Evolutionary conservation across 2,888 invertebrate species (phyloP).

Genomic region (Rhorus exstirpatorius): DNA sequence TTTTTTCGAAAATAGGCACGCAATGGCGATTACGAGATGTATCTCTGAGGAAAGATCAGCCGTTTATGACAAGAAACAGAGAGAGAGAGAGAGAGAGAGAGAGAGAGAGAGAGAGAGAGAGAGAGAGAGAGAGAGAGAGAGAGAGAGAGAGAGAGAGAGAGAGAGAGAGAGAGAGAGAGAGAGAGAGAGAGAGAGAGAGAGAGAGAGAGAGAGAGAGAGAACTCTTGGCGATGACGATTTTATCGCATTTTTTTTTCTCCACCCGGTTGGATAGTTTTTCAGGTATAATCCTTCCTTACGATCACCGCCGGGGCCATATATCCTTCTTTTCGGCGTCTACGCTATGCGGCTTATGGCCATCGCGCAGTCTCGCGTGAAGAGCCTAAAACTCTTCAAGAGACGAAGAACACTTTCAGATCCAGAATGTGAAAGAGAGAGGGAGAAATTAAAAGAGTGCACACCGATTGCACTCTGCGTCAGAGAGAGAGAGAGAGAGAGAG

Average conservation of each 20-base stretch:
- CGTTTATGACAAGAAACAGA: slow-evolving; percentile 35
- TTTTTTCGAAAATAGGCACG: slow-evolving; percentile 35
- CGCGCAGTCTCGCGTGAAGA: slow-evolving; percentile 16
- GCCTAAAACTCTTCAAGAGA: slow-evolving; percentile 33
- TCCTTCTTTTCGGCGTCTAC: slow-evolving; percentile 66
- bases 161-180: no score
- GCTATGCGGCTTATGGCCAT: slow-evolving; percentile 51
- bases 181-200: no score
- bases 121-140: no score
- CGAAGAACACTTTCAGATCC: slow-evolving; percentile 4
- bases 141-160: no score
- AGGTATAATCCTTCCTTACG: slow-evolving; percentile 66
- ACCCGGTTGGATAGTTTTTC: slow-evolving; percentile 24
- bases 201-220: background rate
- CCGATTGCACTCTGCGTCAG: slow-evolving; percentile 2
- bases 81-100: background rate
- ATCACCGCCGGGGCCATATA: slow-evolving; percentile 63
- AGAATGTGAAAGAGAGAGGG: slow-evolving; percentile 3
- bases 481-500: slow-evolving; percentile 17
- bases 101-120: no score
- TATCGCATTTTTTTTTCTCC: slow-evolving; percentile 53
- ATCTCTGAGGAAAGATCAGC: slow-evolving; percentile 35
- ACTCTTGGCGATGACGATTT: slow-evolving; percentile 39
- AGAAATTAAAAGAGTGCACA: slow-evolving; percentile 23
- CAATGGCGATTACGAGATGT: slow-evolving; percentile 37